Evolutionary conservation across 1,140 invertebrate species (phyloP).

Genomic region (Cyphomyrmex costatus): DNA sequence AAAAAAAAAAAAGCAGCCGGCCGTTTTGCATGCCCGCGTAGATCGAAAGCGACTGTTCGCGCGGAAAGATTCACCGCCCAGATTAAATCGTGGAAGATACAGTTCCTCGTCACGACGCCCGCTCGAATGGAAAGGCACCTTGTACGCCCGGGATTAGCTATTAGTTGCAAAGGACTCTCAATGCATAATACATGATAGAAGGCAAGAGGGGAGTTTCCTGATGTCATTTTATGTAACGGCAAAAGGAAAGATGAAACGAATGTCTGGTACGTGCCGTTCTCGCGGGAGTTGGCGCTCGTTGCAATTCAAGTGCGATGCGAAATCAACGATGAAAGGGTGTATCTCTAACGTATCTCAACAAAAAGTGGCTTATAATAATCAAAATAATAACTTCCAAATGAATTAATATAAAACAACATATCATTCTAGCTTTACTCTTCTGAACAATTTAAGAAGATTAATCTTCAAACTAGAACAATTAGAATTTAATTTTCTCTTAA

Average conservation of each 20-base stretch:
- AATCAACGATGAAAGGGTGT: neutral
- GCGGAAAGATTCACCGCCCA: slow-evolving; percentile 69
- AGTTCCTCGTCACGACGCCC: slow-evolving; percentile 72
- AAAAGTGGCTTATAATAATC: neutral
- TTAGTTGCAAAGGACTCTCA: slow-evolving; percentile 63
- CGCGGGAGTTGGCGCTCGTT: slow-evolving; percentile 22
- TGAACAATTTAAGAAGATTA: neutral
- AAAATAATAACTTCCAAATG: neutral
- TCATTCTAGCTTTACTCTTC: neutral
- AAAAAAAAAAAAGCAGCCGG: slow-evolving; percentile 39
- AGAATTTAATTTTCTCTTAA: neutral
- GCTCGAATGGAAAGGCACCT: slow-evolving; percentile 68
- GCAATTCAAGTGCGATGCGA: slow-evolving; percentile 19
- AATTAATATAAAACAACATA: neutral
- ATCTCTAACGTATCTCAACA: neutral
- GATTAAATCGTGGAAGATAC: slow-evolving; percentile 75
- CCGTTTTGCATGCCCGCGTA: slow-evolving; percentile 70
- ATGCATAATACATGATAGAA: slow-evolving; percentile 66
- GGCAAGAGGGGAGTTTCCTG: slow-evolving; percentile 35
- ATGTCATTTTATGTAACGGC: slow-evolving; percentile 55
- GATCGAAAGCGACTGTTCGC: slow-evolving; percentile 74
- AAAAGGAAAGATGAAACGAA: slow-evolving; percentile 31
- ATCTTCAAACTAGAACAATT: neutral
- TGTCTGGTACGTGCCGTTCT: slow-evolving; percentile 8
- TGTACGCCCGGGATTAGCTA: slow-evolving; percentile 61